Percentiles rank a stretch among this genome's conserved stretches.
phyloP scores from a whole-genome alignment of 1,140 invertebrate genomes.

The Thaumatotibia leucotreta region DNA sequence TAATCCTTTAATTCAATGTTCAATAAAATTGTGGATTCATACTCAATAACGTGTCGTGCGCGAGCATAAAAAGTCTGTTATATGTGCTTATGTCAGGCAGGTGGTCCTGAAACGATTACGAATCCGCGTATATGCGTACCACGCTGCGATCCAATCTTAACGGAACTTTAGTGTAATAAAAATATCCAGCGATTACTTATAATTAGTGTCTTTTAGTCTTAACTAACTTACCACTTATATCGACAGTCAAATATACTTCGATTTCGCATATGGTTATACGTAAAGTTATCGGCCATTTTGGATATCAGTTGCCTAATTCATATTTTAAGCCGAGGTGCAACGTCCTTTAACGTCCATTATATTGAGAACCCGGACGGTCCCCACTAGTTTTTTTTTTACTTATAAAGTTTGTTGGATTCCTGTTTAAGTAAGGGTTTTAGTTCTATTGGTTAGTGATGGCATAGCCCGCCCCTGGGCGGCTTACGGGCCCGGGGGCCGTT shows the following conservation, averaged over 20 bases:
- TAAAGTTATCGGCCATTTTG: background rate
- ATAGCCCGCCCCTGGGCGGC: slow-evolving; percentile 45
- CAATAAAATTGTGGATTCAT: slow-evolving; percentile 65
- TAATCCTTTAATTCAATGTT: slow-evolving; percentile 53
- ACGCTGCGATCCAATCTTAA: slow-evolving; percentile 49
- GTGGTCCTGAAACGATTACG: slow-evolving; percentile 47
- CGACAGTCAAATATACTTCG: background rate
- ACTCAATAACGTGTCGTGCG: slow-evolving; percentile 37
- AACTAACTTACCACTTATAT: background rate
- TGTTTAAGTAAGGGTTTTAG: background rate
- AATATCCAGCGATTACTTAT: background rate
- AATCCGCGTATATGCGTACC: slow-evolving; percentile 39
- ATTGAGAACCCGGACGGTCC: slow-evolving; percentile 21
- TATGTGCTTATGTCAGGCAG: slow-evolving; percentile 55
- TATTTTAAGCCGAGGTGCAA: slow-evolving; percentile 29
- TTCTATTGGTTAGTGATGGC: background rate
- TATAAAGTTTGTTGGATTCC: background rate
- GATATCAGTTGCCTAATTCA: background rate
- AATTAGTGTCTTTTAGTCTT: background rate
- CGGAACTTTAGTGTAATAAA: slow-evolving; percentile 44
- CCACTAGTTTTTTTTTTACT: background rate
- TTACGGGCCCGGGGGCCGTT: slow-evolving; percentile 51
- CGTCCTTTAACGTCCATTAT: slow-evolving; percentile 30
- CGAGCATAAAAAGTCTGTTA: slow-evolving; percentile 50
- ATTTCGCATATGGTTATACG: background rate